Percentiles rank a stretch among this genome's conserved stretches.
These are phyloP conservation scores for Albula goreensis DNA, from an alignment of 2,113 vertebrate genomes.

Conservation along the genomic window DNA sequence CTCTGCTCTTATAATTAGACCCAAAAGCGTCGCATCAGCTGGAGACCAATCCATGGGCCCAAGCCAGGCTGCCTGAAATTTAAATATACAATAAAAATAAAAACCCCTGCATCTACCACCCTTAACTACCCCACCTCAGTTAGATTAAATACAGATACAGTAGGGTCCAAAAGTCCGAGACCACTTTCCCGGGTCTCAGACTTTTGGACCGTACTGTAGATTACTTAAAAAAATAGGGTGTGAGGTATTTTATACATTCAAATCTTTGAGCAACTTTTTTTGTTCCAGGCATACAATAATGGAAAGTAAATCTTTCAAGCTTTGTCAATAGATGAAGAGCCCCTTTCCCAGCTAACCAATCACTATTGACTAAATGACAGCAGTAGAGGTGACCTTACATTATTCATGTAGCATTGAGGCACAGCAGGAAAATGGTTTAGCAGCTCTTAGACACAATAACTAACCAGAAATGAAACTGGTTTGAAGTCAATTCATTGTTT, in stretches of 20 bases:
- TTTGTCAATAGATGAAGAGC: conserved; percentile 17
- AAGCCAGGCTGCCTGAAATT: no score
- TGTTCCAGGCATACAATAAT: background rate
- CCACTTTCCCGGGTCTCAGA: no score
- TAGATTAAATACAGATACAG: no score
- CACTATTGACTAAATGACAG: background rate
- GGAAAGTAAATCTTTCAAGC: background rate
- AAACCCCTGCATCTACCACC: no score
- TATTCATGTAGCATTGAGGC: background rate
- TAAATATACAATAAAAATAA: no score
- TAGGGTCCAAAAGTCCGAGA: no score
- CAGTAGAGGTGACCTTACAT: background rate
- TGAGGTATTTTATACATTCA: background rate
- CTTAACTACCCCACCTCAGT: no score
- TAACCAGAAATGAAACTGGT: background rate
- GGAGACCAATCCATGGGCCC: no score
- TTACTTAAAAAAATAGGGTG: background rate
- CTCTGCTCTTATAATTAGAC: no score
- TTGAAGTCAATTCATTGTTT: conserved; percentile 19
- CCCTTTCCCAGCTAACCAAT: background rate
- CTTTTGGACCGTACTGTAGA: no score
- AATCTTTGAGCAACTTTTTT: background rate
- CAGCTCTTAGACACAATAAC: background rate
- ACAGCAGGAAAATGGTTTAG: background rate
- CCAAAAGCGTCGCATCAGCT: no score